Percentiles rank a stretch among this genome's conserved stretches.
phyloP scores from a whole-genome alignment of 2,113 vertebrate species.

The Perognathus longimembris region DNA sequence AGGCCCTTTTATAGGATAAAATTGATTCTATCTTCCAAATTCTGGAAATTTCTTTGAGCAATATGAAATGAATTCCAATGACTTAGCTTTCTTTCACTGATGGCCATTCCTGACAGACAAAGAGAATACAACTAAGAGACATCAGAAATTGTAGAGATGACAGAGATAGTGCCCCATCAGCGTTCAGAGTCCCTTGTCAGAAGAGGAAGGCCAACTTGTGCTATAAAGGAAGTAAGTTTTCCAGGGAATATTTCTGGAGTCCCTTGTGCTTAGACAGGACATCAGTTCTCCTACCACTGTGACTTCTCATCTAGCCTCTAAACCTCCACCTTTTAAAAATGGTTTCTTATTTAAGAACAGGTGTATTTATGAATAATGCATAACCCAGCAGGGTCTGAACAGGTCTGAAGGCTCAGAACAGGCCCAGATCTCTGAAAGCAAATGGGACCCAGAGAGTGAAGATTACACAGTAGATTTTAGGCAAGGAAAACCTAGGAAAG shows the following conservation, averaged over 20 bases:
- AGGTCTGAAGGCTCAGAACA: constrained; percentile 14
- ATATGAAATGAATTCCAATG: neutral
- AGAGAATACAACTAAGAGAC: neutral
- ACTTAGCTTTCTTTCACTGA: neutral
- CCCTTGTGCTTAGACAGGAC: neutral
- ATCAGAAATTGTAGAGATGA: neutral
- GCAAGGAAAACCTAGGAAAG: constrained; percentile 31
- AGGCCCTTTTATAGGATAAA: neutral
- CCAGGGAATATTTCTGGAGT: constrained; percentile 29
- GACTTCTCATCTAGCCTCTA: constrained; percentile 1
- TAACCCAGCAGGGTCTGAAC: neutral
- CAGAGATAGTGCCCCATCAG: neutral
- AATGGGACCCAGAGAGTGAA: constrained; percentile 47
- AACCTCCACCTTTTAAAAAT: constrained; percentile 3
- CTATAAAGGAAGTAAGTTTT: neutral
- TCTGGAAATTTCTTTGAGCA: neutral
- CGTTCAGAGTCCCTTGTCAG: neutral
- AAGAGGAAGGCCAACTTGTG: neutral
- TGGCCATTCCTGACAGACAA: neutral
- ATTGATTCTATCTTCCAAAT: neutral
- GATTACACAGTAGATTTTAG: constrained; percentile 61
- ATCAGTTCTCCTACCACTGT: constrained; percentile 42
- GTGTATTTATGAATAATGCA: constrained; percentile 68
- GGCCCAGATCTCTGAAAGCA: constrained; percentile 33
- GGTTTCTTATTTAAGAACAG: constrained; percentile 62